Percentiles rank a stretch among this genome's conserved stretches.
phyloP scores from a whole-genome alignment of 2,888 invertebrate species.

The Drosophila kanekoi region DNA sequence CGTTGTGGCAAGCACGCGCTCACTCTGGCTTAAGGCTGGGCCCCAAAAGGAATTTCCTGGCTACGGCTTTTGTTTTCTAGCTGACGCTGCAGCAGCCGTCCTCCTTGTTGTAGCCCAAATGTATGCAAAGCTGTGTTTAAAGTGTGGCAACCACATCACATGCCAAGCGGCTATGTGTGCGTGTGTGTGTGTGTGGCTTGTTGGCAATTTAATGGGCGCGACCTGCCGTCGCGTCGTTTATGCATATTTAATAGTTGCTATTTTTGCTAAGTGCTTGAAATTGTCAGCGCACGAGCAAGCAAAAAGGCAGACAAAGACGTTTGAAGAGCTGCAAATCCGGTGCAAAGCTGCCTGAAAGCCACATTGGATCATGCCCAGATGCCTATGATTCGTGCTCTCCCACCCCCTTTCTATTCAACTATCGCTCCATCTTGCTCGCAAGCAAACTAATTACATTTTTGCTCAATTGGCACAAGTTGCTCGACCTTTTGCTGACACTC shows the following conservation, averaged over 20 bases:
- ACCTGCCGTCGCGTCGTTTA: conserved; percentile 71
- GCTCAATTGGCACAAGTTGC: conserved; percentile 61
- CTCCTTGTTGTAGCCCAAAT: conserved; percentile 63
- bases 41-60: conserved; percentile 76
- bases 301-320: conserved; percentile 36
- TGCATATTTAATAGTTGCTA: conserved; percentile 81
- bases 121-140: conserved; percentile 83
- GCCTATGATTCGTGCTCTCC: conserved; percentile 8
- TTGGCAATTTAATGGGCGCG: conserved; percentile 75
- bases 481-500: conserved; percentile 62
- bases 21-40: conserved; percentile 73
- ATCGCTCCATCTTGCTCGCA: conserved; percentile 18
- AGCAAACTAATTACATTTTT: conserved; percentile 74
- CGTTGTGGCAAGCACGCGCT: conserved; percentile 73
- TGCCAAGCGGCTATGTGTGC: conserved; percentile 16
- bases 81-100: conserved; percentile 69
- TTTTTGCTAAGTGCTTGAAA: conserved; percentile 80
- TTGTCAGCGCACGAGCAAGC: conserved; percentile 45
- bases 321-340: conserved; percentile 52
- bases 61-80: conserved; percentile 77
- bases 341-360: conserved; percentile 37
- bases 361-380: conserved; percentile 37
- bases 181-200: conserved; percentile 52
- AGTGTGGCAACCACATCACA: conserved; percentile 53
- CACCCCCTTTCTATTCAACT: background rate